Conservation (phyloP, 2,888 invertebrate species). For the Sisyra nigra region DNA sequence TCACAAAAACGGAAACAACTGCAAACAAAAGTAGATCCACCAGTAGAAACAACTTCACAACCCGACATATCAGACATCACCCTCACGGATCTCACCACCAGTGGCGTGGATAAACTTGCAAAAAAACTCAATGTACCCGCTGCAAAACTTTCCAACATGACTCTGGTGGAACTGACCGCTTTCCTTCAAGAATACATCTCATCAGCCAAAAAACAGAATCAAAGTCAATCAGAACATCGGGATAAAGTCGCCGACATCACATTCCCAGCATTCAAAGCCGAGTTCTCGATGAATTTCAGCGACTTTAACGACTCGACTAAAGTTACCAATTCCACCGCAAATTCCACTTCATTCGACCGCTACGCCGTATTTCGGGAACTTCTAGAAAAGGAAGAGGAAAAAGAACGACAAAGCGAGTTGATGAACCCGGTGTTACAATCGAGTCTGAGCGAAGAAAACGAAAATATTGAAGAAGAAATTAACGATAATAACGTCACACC, state of each 20-base stretch:
- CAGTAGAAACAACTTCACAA: conserved; percentile 7
- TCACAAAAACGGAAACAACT: conserved; percentile 15
- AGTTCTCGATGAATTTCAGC: conserved; percentile 53
- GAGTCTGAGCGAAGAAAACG: conserved; percentile 10
- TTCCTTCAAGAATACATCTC: conserved; percentile 49
- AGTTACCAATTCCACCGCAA: conserved; percentile 14
- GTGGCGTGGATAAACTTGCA: conserved; percentile 68
- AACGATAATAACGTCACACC: conserved; percentile 29
- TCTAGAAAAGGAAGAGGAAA: conserved; percentile 52
- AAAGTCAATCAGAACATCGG: conserved; percentile 18
- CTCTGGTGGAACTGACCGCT: conserved; percentile 69
- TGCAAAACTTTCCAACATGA: conserved; percentile 66
- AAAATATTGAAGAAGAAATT: conserved; percentile 16
- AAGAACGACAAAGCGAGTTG: conserved; percentile 21
- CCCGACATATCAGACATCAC: conserved; percentile 36
- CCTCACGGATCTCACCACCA: conserved; percentile 63
- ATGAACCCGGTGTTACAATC: conserved; percentile 12
- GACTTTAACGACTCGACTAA: conserved; percentile 28
- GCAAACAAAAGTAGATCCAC: conserved; percentile 14
- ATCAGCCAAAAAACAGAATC: conserved; percentile 22
- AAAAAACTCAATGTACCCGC: conserved; percentile 59
- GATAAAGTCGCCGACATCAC: conserved; percentile 26
- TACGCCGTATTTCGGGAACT: conserved; percentile 78
- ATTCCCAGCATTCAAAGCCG: conserved; percentile 43
- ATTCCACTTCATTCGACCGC: conserved; percentile 43